Conservation (phyloP, 2,888 invertebrate genomes). For the Cryptocheilus praepositus region DNA sequence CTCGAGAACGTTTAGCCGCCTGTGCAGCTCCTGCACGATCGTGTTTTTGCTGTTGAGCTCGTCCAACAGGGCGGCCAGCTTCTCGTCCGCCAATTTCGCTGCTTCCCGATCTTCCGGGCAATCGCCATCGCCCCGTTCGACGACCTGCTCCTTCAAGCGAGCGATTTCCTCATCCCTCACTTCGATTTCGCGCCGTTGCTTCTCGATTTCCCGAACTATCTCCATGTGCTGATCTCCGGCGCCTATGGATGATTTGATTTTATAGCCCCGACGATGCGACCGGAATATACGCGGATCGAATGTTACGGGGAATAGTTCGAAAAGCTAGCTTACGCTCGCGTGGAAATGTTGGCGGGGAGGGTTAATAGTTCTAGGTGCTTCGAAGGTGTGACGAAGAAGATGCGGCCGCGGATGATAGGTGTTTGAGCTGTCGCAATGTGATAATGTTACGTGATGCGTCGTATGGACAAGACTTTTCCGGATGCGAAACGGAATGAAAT, state of each 20-base stretch:
- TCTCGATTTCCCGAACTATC: slow-evolving; percentile 46
- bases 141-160: slow-evolving; percentile 41
- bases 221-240: slow-evolving; percentile 49
- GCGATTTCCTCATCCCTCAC: slow-evolving; percentile 49
- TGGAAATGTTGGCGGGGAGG: too few relatives aligned
- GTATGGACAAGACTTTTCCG: too few relatives aligned
- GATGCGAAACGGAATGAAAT: too few relatives aligned
- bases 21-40: slow-evolving; percentile 21
- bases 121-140: slow-evolving; percentile 33
- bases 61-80: slow-evolving; percentile 14
- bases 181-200: slow-evolving; percentile 49
- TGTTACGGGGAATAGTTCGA: background rate
- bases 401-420: too few relatives aligned
- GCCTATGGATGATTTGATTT: slow-evolving; percentile 36
- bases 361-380: too few relatives aligned
- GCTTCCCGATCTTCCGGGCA: slow-evolving; percentile 20
- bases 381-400: too few relatives aligned
- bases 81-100: slow-evolving; percentile 22
- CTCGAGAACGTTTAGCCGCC: background rate
- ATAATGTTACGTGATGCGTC: too few relatives aligned
- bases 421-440: too few relatives aligned
- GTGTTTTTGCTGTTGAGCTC: slow-evolving; percentile 29
- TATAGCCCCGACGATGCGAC: background rate
- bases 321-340: background rate
- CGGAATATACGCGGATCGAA: too few relatives aligned